These are phyloP conservation scores for Apostichopus parvimensis DNA, from an alignment of 35 echinoderm and acorn worm species.

Conservation along the genomic window DNA sequence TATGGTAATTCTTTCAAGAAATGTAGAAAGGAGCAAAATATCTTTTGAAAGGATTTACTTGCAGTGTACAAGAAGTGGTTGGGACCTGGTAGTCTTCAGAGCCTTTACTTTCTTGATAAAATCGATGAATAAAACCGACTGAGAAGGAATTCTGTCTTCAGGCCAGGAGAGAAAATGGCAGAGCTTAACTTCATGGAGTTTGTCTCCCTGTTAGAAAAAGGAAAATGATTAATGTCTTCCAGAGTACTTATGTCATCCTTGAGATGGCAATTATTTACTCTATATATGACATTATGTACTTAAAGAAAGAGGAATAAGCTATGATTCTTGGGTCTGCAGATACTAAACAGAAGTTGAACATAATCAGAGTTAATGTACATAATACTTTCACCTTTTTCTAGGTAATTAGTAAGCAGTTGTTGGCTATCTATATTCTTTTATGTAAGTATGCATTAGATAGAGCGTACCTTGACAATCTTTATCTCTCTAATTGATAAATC, in stretches of 20 bases:
- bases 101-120: neutral
- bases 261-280: too few species aligned
- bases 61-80: neutral
- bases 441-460: neutral
- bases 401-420: neutral
- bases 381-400: neutral
- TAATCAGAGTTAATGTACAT: too few species aligned
- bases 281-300: too few species aligned
- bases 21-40: too few species aligned
- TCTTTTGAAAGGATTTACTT: neutral
- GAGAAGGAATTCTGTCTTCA: neutral
- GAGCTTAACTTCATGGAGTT: neutral
- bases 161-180: neutral
- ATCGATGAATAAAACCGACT: neutral
- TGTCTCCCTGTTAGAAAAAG: slow-evolving; percentile 11
- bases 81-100: neutral
- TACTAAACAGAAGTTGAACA: too few species aligned
- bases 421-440: neutral
- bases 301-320: too few species aligned
- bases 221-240: too few species aligned
- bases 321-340: too few species aligned
- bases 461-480: slow-evolving; percentile 20
- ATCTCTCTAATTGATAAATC: slow-evolving; percentile 17
- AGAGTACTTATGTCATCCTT: too few species aligned
- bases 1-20: too few species aligned